These are phyloP conservation scores for Trichosurus vulpecula DNA, from an alignment of 2,797 vertebrate species.

Conservation along the genomic window DNA sequence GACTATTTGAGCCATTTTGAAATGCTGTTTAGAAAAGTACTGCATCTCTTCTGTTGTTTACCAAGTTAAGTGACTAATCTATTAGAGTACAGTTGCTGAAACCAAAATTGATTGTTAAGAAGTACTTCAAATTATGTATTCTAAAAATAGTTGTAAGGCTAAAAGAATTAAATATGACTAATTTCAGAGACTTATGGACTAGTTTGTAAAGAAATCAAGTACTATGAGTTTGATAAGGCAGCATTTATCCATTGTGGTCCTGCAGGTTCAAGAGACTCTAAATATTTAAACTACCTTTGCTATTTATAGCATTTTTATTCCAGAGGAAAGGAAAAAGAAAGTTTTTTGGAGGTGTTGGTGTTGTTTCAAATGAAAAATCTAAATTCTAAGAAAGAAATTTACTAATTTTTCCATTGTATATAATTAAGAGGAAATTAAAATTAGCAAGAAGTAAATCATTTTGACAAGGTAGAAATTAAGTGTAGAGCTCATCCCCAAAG, in stretches of 20 bases:
- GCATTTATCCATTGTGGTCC: neutral
- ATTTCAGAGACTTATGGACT: neutral
- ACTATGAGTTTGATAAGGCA: neutral
- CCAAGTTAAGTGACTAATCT: neutral
- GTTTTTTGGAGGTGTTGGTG: neutral
- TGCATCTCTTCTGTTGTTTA: neutral
- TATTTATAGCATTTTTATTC: neutral
- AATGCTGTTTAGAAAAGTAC: no score
- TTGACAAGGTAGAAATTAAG: neutral
- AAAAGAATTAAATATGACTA: neutral
- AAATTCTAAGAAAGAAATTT: neutral
- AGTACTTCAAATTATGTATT: neutral
- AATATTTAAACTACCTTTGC: conserved; percentile 15
- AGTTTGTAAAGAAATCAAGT: neutral
- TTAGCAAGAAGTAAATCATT: neutral
- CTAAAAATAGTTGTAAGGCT: neutral
- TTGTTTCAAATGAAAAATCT: conserved; percentile 19
- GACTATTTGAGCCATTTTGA: no score
- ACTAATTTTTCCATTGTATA: neutral
- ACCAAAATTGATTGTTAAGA: no score
- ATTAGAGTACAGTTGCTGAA: no score
- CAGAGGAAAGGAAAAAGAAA: neutral
- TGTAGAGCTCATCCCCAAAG: neutral
- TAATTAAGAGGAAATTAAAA: conserved; percentile 28
- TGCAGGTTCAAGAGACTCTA: no score